Conservation (phyloP, 2,113 vertebrate species). For the Dicerorhinus sumatrensis region DNA sequence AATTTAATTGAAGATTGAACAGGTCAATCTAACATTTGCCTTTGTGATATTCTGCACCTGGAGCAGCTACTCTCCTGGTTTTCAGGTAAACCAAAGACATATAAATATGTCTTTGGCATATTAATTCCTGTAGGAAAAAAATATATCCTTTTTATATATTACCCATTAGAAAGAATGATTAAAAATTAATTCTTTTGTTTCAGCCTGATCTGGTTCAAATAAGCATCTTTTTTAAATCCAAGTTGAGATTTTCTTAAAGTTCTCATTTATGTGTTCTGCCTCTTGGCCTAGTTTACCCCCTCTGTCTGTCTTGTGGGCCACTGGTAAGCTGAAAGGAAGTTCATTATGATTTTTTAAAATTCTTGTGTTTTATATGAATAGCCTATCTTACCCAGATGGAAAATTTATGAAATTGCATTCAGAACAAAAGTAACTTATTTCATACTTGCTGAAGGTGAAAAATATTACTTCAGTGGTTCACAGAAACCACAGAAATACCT, state of each 20-base stretch:
- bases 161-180: neutral
- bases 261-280: neutral
- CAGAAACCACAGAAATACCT: conserved; percentile 36
- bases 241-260: neutral
- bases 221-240: neutral
- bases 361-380: neutral
- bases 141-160: neutral
- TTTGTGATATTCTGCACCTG: neutral
- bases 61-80: neutral
- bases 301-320: neutral
- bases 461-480: neutral
- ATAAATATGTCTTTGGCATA: neutral
- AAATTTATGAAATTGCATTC: neutral
- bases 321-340: neutral
- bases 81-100: neutral
- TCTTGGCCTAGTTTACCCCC: fast-evolving
- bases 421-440: conserved; percentile 9
- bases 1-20: neutral
- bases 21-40: neutral
- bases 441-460: neutral
- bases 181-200: neutral
- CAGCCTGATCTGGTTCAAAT: neutral
- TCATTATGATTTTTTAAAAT: neutral
- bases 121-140: neutral
- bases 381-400: neutral